phyloP scores from a whole-genome alignment of 2,797 vertebrate species.

The Melanotaenia parkinsoni region DNA sequence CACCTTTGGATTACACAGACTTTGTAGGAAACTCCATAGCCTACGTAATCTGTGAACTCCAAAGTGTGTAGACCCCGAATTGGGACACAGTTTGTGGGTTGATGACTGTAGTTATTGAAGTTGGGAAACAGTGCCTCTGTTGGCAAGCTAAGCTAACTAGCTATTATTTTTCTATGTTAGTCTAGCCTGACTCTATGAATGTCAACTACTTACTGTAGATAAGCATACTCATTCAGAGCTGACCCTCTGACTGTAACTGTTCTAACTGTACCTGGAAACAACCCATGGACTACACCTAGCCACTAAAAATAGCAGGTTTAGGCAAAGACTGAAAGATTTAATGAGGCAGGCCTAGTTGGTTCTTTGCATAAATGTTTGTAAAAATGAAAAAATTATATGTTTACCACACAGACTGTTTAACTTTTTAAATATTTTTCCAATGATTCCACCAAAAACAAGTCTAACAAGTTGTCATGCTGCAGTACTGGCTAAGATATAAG shows the following conservation, averaged over 20 bases:
- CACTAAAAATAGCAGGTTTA: neutral
- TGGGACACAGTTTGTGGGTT: neutral
- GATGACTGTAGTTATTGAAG: constrained; percentile 10
- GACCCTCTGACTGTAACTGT: neutral
- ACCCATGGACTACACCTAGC: neutral
- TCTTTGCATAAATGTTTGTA: neutral
- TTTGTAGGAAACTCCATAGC: no score
- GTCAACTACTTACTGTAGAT: no score
- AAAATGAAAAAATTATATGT: neutral
- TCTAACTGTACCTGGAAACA: neutral
- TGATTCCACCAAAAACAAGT: neutral
- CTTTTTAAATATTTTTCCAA: neutral
- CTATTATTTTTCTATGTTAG: neutral
- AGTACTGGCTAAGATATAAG: neutral
- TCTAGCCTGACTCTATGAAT: neutral
- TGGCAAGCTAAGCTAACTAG: neutral
- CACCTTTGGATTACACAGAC: no score
- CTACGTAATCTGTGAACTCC: no score
- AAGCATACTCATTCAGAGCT: neutral
- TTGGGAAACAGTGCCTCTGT: constrained; percentile 10
- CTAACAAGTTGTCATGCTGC: neutral
- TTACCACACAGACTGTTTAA: neutral
- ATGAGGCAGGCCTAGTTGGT: neutral
- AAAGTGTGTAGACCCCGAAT: no score
- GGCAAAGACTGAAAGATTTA: neutral